A percentile compares a stretch with the other conserved stretches of the same genome.
phyloP scores from a whole-genome alignment of 2,113 vertebrate genomes.

The Gracilinanus agilis region DNA sequence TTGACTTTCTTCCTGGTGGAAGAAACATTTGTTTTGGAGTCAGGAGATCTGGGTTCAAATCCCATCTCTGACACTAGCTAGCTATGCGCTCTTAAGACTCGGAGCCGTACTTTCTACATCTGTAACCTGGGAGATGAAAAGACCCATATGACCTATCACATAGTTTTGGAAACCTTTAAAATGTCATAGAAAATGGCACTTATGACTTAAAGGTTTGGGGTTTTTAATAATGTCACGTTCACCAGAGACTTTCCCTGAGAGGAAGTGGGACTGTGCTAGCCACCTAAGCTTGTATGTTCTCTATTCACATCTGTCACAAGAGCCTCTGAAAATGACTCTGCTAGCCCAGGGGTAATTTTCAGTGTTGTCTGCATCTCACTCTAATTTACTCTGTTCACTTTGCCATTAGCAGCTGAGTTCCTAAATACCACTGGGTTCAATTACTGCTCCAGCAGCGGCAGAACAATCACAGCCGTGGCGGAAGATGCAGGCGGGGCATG shows the following conservation, averaged over 20 bases:
- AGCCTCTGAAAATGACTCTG: accelerated
- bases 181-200: too few species aligned
- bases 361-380: slow-evolving; percentile 40
- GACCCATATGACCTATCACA: background rate
- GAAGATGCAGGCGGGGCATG: background rate
- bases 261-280: background rate
- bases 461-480: background rate
- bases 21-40: background rate
- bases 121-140: background rate
- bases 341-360: slow-evolving; percentile 26
- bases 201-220: background rate
- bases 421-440: background rate
- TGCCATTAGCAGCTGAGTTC: background rate
- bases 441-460: background rate
- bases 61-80: background rate
- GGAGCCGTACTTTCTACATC: background rate
- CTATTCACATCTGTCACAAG: background rate
- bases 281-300: background rate
- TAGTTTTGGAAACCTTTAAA: background rate
- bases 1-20: background rate
- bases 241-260: background rate
- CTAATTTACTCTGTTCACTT: slow-evolving; percentile 42
- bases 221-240: background rate
- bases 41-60: background rate
- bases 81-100: background rate